Evolutionary conservation across 2,113 vertebrate genomes (phyloP).

Genomic region (Notarius lentiginosus): DNA sequence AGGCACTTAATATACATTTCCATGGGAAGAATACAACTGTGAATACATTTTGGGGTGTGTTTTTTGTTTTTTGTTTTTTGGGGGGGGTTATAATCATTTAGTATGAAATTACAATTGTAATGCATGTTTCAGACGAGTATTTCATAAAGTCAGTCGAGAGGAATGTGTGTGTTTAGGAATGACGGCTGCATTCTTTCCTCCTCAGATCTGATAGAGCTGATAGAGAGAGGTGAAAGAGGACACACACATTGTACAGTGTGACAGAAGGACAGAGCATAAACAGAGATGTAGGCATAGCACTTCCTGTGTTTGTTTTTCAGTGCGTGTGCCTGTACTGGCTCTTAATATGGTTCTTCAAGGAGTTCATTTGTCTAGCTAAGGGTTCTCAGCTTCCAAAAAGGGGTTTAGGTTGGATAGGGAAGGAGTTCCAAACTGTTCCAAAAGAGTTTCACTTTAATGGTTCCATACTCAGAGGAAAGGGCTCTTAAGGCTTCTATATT

Average conservation of each 20-base stretch:
- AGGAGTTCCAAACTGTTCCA: neutral
- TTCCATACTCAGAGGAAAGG: neutral
- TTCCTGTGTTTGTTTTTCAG: slow-evolving; percentile 34
- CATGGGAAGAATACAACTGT: slow-evolving; percentile 19
- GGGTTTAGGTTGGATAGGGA: neutral
- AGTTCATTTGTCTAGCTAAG: neutral
- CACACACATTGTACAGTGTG: slow-evolving; percentile 38
- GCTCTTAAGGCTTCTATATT: neutral
- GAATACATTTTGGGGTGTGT: neutral
- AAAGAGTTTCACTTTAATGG: neutral
- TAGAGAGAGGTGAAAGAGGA: slow-evolving; percentile 38
- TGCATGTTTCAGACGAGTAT: slow-evolving; percentile 43
- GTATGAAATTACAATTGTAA: slow-evolving; percentile 48
- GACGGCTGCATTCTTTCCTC: slow-evolving; percentile 47
- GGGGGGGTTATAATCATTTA: slow-evolving; percentile 32
- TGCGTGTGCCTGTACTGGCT: neutral
- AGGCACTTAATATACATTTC: neutral
- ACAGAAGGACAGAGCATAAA: slow-evolving; percentile 37
- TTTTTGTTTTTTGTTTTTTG: neutral
- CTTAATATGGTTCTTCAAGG: neutral
- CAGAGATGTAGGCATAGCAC: slow-evolving; percentile 27
- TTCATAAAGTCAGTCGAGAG: slow-evolving; percentile 46
- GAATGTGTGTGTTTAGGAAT: slow-evolving; percentile 48
- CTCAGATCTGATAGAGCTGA: slow-evolving; percentile 44
- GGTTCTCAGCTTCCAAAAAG: neutral